Evolutionary conservation across 2,797 vertebrate species (phyloP), one percentile per base, ranked within the genome.

Genomic region (Leptoclinus maculatus): DNA sequence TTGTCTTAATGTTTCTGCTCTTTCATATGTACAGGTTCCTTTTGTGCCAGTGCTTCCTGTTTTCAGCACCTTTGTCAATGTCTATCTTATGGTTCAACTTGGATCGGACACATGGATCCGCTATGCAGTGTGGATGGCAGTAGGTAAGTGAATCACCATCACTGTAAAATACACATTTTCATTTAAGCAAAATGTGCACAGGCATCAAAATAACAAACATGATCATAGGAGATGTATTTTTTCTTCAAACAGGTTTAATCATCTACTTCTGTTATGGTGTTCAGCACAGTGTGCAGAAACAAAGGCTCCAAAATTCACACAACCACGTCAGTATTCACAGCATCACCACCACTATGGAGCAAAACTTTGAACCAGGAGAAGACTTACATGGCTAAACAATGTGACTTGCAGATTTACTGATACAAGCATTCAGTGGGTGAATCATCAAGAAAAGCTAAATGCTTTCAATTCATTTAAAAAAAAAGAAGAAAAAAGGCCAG

Each of bases 261-360:
- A 95, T 97, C 91, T 97, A 97, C 87, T 97, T 97, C 85, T 80
- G 91, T 66, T 97, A 97, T 0, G 96, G 97, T 3, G 92, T 97
- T 72, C 76, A 78, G 47, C 95, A 96, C 93, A 97, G 97, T 3
- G 66, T 94, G 2, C 96, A 96, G 86, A 95, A 91, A 75, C 74
- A 54, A 84, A 90, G 94, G 21, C 87, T 93, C 41, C 66, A 88
- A 57, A 81, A 85, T 67, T 68, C 74, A 43, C 71, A 86, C 21
- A 74, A 84, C 38, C 78, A 29, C 6, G 57, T 80, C 66, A 68
- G 70, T 10, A 74, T 92, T 43, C 51, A 89, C 41, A 89, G 73
- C 54, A 54, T 89, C 58, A 56, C 70, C 29, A 59, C 45, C 1
- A 76, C 79, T 14, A 38, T 66, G 53, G 83, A 87, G 32, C 74